Evolutionary conservation across 2,797 vertebrate species (phyloP).

Genomic region (Iguana delicatissima): DNA sequence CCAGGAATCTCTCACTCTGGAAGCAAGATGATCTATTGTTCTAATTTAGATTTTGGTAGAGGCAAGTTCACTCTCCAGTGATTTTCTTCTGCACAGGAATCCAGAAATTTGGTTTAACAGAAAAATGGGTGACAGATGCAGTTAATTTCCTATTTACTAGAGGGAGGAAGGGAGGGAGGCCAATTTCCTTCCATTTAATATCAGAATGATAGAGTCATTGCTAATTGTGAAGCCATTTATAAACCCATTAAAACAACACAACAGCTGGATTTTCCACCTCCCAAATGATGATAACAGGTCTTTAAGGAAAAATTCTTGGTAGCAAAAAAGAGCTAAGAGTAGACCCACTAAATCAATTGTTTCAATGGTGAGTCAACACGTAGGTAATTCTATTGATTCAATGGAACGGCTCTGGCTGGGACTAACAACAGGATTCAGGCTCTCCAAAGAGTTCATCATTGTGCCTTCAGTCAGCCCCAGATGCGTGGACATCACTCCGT

Average conservation of each 20-base stretch:
- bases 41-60: constrained; percentile 53
- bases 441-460: no score
- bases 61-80: constrained; percentile 20
- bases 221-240: constrained; percentile 65
- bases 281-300: constrained; percentile 26
- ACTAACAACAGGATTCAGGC: no score
- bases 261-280: constrained; percentile 4
- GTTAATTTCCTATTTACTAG: constrained; percentile 19
- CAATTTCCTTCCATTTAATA: constrained; percentile 63
- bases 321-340: not conserved
- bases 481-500: no score
- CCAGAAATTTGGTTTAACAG: constrained; percentile 27
- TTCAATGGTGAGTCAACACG: no score
- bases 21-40: constrained; percentile 54
- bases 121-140: not conserved
- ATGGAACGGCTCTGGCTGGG: no score
- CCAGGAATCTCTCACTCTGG: constrained; percentile 12
- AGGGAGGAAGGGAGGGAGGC: constrained; percentile 17
- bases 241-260: constrained; percentile 65
- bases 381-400: no score
- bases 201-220: constrained; percentile 42
- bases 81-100: constrained; percentile 25
- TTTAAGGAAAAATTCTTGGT: constrained; percentile 39
- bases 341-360: no score
- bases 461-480: no score